A percentile compares a stretch with the other conserved stretches of the same genome.
These are phyloP conservation scores for Acronicta psi DNA, from an alignment of 2,888 invertebrate species.

Conservation along the genomic window DNA sequence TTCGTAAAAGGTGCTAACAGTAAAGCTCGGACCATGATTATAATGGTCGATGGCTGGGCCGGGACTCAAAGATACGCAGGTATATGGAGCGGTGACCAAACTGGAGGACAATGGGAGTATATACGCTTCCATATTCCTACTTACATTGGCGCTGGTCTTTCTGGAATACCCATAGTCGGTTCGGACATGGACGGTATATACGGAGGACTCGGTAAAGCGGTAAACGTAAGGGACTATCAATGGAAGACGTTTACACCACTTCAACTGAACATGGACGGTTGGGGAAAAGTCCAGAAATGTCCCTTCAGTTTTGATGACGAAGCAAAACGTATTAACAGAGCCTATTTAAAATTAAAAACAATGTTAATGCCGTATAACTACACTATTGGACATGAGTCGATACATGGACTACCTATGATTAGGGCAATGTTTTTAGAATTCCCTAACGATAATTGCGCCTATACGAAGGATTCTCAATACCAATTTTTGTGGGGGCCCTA, in stretches of 20 bases:
- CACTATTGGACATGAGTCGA: slow-evolving; percentile 74
- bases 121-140: slow-evolving; percentile 85
- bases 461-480: slow-evolving; percentile 80
- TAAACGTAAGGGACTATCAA: slow-evolving; percentile 82
- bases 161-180: slow-evolving; percentile 80
- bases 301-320: slow-evolving; percentile 79
- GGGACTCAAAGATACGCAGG: slow-evolving; percentile 82
- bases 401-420: slow-evolving; percentile 78
- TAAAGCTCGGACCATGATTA: slow-evolving; percentile 72
- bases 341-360: slow-evolving; percentile 82
- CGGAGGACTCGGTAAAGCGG: slow-evolving; percentile 71
- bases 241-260: slow-evolving; percentile 85
- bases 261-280: slow-evolving; percentile 85
- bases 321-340: slow-evolving; percentile 76
- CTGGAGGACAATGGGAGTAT: slow-evolving; percentile 84
- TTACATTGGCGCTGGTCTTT: slow-evolving; percentile 80
- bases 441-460: slow-evolving; percentile 69
- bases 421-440: slow-evolving; percentile 84
- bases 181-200: slow-evolving; percentile 86
- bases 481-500: slow-evolving; percentile 86
- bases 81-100: slow-evolving; percentile 84
- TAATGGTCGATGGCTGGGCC: slow-evolving; percentile 86
- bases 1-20: slow-evolving; percentile 67
- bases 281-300: slow-evolving; percentile 78
- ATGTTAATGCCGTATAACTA: slow-evolving; percentile 84